phyloP scores from a whole-genome alignment of 2,888 invertebrate genomes.

The Monopis laevigella region DNA sequence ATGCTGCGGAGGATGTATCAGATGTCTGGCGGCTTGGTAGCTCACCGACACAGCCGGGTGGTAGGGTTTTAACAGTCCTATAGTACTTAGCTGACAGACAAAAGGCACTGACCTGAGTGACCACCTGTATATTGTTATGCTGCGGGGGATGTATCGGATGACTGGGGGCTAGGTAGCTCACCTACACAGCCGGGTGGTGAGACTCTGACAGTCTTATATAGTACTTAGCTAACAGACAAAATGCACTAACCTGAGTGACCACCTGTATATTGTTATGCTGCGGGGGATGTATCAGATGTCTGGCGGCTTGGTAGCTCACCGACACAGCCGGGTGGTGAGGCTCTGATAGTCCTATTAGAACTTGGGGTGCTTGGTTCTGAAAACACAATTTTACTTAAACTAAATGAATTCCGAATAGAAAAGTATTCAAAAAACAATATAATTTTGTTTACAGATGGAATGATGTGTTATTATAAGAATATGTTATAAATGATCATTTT shows the following conservation, averaged over 20 bases:
- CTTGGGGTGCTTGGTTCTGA: constrained; percentile 15
- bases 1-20: constrained; percentile 43
- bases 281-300: constrained; percentile 36
- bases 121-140: constrained; percentile 49
- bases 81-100: no score
- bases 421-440: no score
- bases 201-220: no score
- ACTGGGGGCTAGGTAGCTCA: no score
- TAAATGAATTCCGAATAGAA: no score
- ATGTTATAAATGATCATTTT: no score
- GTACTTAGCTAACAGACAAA: no score
- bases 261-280: constrained; percentile 53
- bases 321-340: constrained; percentile 51
- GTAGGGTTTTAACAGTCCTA: no score
- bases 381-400: no score
- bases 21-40: constrained; percentile 39
- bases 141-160: constrained; percentile 40
- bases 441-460: no score
- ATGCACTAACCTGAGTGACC: constrained; percentile 28
- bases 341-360: constrained; percentile 48
- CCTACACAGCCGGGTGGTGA: not conserved
- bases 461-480: no score
- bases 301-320: constrained; percentile 42
- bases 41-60: constrained; percentile 49
- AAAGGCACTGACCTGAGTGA: not conserved